Percentiles rank a stretch among this genome's conserved stretches.
Conservation (phyloP, 35 echinoderm and acorn worm species). For the Amphiura filiformis region DNA sequence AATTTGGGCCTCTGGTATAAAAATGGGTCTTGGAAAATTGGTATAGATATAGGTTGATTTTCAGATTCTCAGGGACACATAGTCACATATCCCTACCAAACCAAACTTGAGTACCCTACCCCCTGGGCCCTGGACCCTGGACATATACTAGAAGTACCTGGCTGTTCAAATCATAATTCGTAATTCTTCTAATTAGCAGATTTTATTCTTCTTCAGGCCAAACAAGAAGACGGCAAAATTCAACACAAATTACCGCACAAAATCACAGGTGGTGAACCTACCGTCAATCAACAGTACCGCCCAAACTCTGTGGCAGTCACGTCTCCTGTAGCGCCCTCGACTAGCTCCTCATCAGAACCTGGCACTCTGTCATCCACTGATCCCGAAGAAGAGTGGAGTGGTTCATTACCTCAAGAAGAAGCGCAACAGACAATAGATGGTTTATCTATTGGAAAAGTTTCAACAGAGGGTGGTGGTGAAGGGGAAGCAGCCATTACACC, state of each 20-base stretch:
- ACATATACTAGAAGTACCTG: too few relatives aligned
- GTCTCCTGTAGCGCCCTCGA: not conserved
- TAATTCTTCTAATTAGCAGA: too few relatives aligned
- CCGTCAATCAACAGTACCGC: constrained; percentile 26
- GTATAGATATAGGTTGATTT: too few relatives aligned
- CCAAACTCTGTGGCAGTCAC: constrained; percentile 37
- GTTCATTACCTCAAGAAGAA: not conserved
- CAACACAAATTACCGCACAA: constrained; percentile 73
- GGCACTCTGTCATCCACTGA: not conserved
- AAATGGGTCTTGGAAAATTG: too few relatives aligned
- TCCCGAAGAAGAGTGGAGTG: constrained; percentile 8
- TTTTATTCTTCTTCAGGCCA: constrained; percentile 54
- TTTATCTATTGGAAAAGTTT: not conserved
- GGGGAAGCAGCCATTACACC: constrained; percentile 18
- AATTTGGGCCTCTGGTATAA: too few relatives aligned
- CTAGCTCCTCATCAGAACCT: not conserved
- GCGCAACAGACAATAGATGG: not conserved
- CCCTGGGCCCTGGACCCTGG: too few relatives aligned
- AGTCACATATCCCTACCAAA: too few relatives aligned
- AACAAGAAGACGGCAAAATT: constrained; percentile 72
- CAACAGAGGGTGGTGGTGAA: not conserved
- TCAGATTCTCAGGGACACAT: too few relatives aligned
- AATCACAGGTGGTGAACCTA: constrained; percentile 25
- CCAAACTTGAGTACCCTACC: too few relatives aligned
- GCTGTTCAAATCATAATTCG: too few relatives aligned